A percentile compares a stretch with the other conserved stretches of the same genome.
These are phyloP conservation scores for Apis florea DNA, from an alignment of 1,140 invertebrate species.

Conservation along the genomic window DNA sequence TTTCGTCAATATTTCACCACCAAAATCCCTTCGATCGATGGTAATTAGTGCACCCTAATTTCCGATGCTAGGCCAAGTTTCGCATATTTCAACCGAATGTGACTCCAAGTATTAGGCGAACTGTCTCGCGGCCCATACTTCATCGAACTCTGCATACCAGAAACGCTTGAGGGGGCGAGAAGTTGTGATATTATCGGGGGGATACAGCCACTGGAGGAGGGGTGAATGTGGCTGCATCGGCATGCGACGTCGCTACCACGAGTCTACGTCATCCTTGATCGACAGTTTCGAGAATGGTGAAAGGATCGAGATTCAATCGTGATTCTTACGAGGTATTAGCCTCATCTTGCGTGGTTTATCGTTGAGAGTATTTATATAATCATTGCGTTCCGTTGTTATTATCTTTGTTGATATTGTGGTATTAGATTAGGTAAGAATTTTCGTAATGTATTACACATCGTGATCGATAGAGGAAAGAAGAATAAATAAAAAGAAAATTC, in stretches of 20 bases:
- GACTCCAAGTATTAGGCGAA: slow-evolving; percentile 9
- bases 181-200: slow-evolving; percentile 23
- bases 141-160: background rate
- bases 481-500: no score
- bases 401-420: no score
- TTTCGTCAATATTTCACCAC: background rate
- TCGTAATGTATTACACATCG: no score
- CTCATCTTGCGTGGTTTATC: no score
- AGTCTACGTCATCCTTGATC: slow-evolving; percentile 8
- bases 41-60: background rate
- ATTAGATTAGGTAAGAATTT: no score
- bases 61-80: background rate
- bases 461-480: no score
- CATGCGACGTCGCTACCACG: background rate
- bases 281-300: background rate
- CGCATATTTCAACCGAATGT: background rate
- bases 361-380: no score
- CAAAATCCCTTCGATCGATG: background rate
- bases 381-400: no score
- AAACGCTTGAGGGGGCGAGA: background rate
- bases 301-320: background rate
- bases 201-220: background rate
- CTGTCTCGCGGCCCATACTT: slow-evolving; percentile 4
- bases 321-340: background rate
- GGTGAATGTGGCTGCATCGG: background rate